Conservation (phyloP, 2,797 vertebrate genomes). For the Sebastiscus albofasciatus region DNA sequence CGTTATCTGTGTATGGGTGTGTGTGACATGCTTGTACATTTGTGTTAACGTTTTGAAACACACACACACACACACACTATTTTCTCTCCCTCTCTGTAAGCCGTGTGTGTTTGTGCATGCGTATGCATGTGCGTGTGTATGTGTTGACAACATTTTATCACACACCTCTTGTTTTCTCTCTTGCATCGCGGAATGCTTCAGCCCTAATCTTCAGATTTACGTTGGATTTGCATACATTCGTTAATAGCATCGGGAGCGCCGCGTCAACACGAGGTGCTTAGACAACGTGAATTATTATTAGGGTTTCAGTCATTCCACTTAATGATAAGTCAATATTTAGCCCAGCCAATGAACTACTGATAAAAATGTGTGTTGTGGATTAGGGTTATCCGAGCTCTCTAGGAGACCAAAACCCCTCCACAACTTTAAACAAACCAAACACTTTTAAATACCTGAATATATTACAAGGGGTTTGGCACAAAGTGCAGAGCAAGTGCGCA, state of each 20-base stretch:
- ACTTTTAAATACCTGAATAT: constrained; percentile 84
- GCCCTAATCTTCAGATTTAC: constrained; percentile 88
- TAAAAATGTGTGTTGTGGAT: constrained; percentile 89
- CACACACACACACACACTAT: constrained; percentile 24
- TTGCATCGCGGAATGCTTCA: constrained; percentile 79
- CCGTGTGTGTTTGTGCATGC: constrained; percentile 39
- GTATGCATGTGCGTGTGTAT: constrained; percentile 16
- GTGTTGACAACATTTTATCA: constrained; percentile 68
- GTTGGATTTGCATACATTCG: constrained; percentile 89
- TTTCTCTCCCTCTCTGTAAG: constrained; percentile 46
- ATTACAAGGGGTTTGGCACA: constrained; percentile 73
- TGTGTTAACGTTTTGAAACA: constrained; percentile 58
- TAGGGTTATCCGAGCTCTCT: constrained; percentile 83
- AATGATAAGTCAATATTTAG: constrained; percentile 92
- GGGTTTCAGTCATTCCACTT: constrained; percentile 87
- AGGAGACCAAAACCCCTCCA: constrained; percentile 80
- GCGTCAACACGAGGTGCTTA: constrained; percentile 87
- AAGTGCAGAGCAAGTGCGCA: constrained; percentile 50
- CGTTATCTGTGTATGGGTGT: constrained; percentile 56
- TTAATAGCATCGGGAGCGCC: constrained; percentile 81
- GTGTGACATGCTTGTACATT: constrained; percentile 61
- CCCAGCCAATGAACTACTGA: constrained; percentile 86
- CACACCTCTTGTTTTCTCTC: constrained; percentile 78
- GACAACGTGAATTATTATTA: constrained; percentile 86
- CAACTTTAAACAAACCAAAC: constrained; percentile 87